A percentile compares a stretch with the other conserved stretches of the same genome.
Conservation (phyloP, 2,888 invertebrate genomes). For the Hirtodrosophila trivittata region DNA sequence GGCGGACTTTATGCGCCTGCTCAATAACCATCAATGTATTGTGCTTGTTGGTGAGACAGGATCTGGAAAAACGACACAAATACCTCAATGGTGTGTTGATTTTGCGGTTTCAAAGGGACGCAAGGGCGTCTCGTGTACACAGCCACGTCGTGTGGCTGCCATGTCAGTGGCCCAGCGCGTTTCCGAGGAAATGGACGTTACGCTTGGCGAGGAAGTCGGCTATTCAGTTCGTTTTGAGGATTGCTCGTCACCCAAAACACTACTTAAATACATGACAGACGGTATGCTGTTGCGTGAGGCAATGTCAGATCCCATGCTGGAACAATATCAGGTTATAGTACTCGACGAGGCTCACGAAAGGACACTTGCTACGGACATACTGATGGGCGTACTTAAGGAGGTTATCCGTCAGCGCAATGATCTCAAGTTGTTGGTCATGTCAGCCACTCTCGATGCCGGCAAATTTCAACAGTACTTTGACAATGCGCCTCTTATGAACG, state of each 20-base stretch:
- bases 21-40: conserved; percentile 96
- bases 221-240: conserved; percentile 99
- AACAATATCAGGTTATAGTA: conserved; percentile 93
- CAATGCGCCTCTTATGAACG: conserved; percentile 98
- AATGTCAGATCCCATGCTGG: conserved; percentile 99
- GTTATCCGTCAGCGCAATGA: conserved; percentile 94
- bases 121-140: conserved; percentile 97
- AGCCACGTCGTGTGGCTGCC: conserved; percentile 98
- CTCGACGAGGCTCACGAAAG: conserved; percentile 99
- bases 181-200: conserved; percentile 99
- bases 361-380: conserved; percentile 98
- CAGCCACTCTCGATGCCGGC: conserved; percentile 99
- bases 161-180: conserved; percentile 99
- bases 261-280: conserved; percentile 99
- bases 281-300: conserved; percentile 99
- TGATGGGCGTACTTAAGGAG: conserved; percentile 99
- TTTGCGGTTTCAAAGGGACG: conserved; percentile 87
- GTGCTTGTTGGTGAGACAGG: conserved; percentile 99
- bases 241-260: conserved; percentile 96
- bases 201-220: conserved; percentile 95
- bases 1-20: conserved; percentile 96
- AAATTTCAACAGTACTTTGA: conserved; percentile 99
- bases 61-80: conserved; percentile 99
- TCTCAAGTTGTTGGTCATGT: conserved; percentile 99
- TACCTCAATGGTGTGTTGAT: conserved; percentile 97